Evolutionary conservation across 2,113 vertebrate genomes (phyloP).

Genomic region (Ammodytes dubius): DNA sequence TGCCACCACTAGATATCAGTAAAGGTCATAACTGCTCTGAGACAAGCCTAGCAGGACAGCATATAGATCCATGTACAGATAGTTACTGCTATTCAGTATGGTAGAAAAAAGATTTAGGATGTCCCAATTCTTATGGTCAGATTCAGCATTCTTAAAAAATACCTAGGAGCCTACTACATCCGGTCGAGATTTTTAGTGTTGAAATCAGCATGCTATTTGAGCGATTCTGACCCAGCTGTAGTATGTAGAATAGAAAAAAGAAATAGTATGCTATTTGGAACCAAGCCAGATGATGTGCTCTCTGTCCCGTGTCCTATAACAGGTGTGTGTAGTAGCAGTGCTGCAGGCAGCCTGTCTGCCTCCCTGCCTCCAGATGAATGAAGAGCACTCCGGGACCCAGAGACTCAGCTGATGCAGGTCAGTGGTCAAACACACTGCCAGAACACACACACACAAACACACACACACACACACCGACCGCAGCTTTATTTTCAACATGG

Average conservation of each 20-base stretch:
- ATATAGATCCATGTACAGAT: background rate
- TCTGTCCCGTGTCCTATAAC: constrained; percentile 53
- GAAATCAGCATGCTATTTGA: too few species aligned
- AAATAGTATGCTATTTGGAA: too few species aligned
- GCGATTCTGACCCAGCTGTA: too few species aligned
- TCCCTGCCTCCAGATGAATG: constrained; percentile 97
- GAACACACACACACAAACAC: background rate
- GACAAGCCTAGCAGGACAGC: constrained; percentile 13
- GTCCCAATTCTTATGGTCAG: too few species aligned
- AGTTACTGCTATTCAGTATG: too few species aligned
- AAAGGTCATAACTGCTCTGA: background rate
- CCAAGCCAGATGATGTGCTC: background rate
- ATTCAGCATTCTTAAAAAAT: too few species aligned
- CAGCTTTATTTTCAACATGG: background rate
- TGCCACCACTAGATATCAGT: constrained; percentile 29
- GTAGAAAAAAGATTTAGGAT: too few species aligned
- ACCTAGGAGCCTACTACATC: too few species aligned
- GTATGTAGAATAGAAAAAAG: too few species aligned
- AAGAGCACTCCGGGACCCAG: constrained; percentile 92
- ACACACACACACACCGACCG: too few species aligned
- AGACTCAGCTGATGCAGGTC: constrained; percentile 97
- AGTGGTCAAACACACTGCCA: constrained; percentile 14
- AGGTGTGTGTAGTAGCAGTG: constrained; percentile 60
- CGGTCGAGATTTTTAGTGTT: too few species aligned
- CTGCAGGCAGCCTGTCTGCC: constrained; percentile 92